phyloP scores from a whole-genome alignment of 2,888 invertebrate species.

The Griposia aprilina region DNA sequence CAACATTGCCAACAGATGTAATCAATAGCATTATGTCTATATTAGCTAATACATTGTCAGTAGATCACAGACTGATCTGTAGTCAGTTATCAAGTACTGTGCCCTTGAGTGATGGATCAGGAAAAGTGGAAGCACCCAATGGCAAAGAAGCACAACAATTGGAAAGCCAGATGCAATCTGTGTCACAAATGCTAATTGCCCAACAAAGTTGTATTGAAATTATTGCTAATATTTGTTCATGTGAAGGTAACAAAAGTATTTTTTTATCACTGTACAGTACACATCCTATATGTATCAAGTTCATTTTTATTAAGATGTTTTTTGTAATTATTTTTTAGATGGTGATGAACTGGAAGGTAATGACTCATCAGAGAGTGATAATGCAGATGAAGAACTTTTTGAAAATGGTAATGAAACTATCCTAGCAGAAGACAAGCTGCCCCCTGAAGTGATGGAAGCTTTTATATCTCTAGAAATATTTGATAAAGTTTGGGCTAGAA shows the following conservation, averaged over 20 bases:
- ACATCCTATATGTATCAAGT: background rate
- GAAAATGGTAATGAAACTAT: conserved; percentile 83
- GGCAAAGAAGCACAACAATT: conserved; percentile 83
- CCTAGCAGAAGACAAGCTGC: conserved; percentile 87
- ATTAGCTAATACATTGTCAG: conserved; percentile 88
- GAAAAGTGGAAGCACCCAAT: conserved; percentile 78
- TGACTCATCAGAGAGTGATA: conserved; percentile 84
- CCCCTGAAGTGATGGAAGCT: conserved; percentile 91
- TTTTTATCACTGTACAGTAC: background rate
- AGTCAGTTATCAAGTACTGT: conserved; percentile 87
- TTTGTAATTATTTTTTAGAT: conserved; percentile 70
- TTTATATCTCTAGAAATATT: conserved; percentile 91
- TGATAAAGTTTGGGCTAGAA: conserved; percentile 90
- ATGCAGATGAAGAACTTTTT: conserved; percentile 83
- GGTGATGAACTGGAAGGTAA: conserved; percentile 76
- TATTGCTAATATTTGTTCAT: conserved; percentile 93
- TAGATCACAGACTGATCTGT: conserved; percentile 89
- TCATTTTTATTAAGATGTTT: background rate
- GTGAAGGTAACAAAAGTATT: conserved; percentile 88
- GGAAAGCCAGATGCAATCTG: conserved; percentile 87
- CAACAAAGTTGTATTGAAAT: conserved; percentile 93
- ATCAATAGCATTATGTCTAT: conserved; percentile 88
- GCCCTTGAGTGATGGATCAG: conserved; percentile 80
- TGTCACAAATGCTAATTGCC: conserved; percentile 91
- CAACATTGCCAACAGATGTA: conserved; percentile 83